Conservation (phyloP, 2,797 vertebrate species). For the Hippoglossus hippoglossus region DNA sequence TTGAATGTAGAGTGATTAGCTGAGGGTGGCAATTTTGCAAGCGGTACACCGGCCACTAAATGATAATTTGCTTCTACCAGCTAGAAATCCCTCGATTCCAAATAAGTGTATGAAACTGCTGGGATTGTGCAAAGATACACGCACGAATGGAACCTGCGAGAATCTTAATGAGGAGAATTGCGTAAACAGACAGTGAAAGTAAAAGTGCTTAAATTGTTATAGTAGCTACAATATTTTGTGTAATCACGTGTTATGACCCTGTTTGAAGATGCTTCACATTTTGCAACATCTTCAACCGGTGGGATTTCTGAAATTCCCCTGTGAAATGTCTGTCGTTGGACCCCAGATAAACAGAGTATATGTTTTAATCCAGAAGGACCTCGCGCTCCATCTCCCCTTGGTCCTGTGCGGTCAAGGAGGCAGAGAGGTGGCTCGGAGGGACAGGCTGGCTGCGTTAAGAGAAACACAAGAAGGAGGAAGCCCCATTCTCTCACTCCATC, state of each 20-base stretch:
- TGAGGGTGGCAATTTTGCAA: slow-evolving; percentile 55
- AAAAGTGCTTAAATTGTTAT: slow-evolving; percentile 4
- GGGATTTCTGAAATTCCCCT: slow-evolving; percentile 7
- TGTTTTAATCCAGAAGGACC: slow-evolving; percentile 70
- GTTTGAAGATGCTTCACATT: not conserved
- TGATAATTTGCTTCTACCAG: slow-evolving; percentile 53
- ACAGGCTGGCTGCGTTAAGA: slow-evolving; percentile 73
- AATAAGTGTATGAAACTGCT: slow-evolving; percentile 31
- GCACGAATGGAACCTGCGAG: slow-evolving; percentile 8
- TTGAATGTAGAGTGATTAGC: slow-evolving; percentile 63
- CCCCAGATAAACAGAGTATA: slow-evolving; percentile 23
- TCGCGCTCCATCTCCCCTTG: slow-evolving; percentile 54
- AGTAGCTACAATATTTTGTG: slow-evolving; percentile 28
- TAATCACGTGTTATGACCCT: slow-evolving; percentile 18
- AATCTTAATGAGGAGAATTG: slow-evolving; percentile 27
- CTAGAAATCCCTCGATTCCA: slow-evolving; percentile 56
- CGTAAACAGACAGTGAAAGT: slow-evolving; percentile 17
- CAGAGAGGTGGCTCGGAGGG: slow-evolving; percentile 71
- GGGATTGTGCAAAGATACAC: slow-evolving; percentile 3
- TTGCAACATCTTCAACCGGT: slow-evolving; percentile 18
- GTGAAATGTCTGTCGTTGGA: slow-evolving; percentile 21
- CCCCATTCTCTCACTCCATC: slow-evolving; percentile 76
- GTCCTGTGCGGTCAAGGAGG: slow-evolving; percentile 78
- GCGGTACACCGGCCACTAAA: slow-evolving; percentile 47
- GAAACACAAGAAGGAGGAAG: slow-evolving; percentile 70